Evolutionary conservation across 35 echinoderm and acorn worm genomes (phyloP).

Genomic region (Stichopus chloronotus): DNA sequence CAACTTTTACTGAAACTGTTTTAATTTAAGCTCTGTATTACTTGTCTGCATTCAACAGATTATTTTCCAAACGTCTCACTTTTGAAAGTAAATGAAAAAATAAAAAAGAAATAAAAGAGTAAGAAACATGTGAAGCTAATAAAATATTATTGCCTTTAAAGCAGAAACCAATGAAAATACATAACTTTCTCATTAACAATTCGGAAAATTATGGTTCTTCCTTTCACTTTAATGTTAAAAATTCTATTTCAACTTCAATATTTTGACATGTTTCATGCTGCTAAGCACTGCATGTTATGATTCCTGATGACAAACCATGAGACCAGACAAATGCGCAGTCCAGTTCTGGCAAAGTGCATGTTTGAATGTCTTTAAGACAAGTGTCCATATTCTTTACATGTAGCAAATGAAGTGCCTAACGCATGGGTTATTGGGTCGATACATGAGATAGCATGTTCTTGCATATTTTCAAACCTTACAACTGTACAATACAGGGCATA

Average conservation of each 20-base stretch:
- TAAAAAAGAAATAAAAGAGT: not conserved
- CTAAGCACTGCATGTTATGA: no score
- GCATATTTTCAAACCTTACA: not conserved
- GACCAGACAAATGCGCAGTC: no score
- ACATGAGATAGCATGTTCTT: no score
- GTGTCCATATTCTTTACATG: no score
- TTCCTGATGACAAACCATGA: no score
- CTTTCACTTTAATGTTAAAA: not conserved
- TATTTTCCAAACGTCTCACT: not conserved
- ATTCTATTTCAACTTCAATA: not conserved
- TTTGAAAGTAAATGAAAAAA: not conserved
- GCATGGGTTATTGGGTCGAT: no score
- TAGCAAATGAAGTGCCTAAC: no score
- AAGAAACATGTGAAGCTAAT: not conserved
- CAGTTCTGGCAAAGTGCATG: no score
- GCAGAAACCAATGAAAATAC: not conserved
- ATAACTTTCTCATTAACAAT: not conserved
- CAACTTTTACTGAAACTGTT: no score
- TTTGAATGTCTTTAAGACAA: no score
- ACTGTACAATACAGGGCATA: not conserved
- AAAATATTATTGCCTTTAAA: not conserved
- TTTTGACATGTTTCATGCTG: no score
- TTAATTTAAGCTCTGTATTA: no score
- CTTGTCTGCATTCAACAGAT: not conserved
- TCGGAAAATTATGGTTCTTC: not conserved